Base-by-base conservation (phyloP, 2,888 invertebrate species). In the Liposcelis brunnea region DNA sequence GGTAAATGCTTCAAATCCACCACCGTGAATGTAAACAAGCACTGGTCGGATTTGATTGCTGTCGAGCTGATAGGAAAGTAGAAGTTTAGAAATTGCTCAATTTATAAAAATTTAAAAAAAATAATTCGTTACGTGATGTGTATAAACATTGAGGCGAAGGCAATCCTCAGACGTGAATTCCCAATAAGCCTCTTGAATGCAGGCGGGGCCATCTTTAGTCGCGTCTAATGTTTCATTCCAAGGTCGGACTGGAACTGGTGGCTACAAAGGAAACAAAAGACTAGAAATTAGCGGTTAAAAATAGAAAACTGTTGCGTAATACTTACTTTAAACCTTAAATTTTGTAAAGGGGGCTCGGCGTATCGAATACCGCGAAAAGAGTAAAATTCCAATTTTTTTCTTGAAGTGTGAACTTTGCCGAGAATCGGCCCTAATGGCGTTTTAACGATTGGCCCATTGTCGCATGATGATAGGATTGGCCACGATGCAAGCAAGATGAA, bases 361-460 rank as follows among this genome's bases (percentile, higher is more conserved):
- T 71, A 79, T 0, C 78, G 79, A 38, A 79, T 65, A 2, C 75
- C 70, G 45, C 74, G 69, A 55, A 75, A 79, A 0, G 72, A 74
- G 0, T 70, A 61, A 53, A 46, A 45, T 7, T 43, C 15, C 12
- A 36, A 33, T 4, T 48, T 48, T 19, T 33, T 14, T 8, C 26
- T 4, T 26, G 26, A 26, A 26, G 4, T 26, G 26, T 6, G 26
- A 8, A 26, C 26, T 26, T 42, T 48, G 3, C 48, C 49, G 26
- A 26, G 26, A 8, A 26, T 26, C 4, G 26, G 26, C 4, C 26
- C 26, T 8, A 26, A 26, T 26, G 26, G 4, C 8, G 26, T 26
- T 6, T 26, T 26, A 6, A 26, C 26, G 26, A 26, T 26, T 6
- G 26, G 26, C 4, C 26, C 8, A 8, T 26, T 8, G 4, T 26